Evolutionary conservation across 2,113 vertebrate genomes (phyloP).

Genomic region (Conger conger): DNA sequence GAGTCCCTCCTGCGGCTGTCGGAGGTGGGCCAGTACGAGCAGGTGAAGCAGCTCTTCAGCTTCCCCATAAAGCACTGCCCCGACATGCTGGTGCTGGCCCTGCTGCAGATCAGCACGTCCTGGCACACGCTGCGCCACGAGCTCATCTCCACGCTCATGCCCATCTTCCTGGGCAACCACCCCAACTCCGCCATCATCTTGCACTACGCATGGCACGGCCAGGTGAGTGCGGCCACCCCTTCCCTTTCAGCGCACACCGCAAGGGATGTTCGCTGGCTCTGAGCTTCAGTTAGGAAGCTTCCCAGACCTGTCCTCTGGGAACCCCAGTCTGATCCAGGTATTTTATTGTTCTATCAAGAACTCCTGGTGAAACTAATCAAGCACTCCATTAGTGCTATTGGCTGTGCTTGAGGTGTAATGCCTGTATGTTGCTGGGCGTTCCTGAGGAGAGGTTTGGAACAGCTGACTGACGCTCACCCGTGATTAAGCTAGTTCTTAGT

Average conservation of each 20-base stretch:
- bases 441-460: no score
- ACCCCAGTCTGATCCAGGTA: no score
- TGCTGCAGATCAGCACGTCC: constrained; percentile 95
- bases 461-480: no score
- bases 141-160: constrained; percentile 98
- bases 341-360: no score
- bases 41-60: constrained; percentile 97
- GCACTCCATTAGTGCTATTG: no score
- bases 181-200: constrained; percentile 99
- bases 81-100: constrained; percentile 94
- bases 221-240: constrained; percentile 72
- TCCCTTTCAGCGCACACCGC: background rate
- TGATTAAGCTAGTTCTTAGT: no score
- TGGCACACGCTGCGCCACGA: constrained; percentile 97
- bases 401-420: no score
- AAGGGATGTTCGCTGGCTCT: no score
- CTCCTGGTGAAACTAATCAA: no score
- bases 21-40: constrained; percentile 96
- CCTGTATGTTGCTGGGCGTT: no score
- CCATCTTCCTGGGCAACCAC: constrained; percentile 97
- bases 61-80: constrained; percentile 99
- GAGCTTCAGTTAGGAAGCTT: no score
- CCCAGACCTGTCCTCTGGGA: no score
- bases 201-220: constrained; percentile 98
- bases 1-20: constrained; percentile 91